phyloP scores from a whole-genome alignment of 2,797 vertebrate species.

The Hyperoplus immaculatus region DNA sequence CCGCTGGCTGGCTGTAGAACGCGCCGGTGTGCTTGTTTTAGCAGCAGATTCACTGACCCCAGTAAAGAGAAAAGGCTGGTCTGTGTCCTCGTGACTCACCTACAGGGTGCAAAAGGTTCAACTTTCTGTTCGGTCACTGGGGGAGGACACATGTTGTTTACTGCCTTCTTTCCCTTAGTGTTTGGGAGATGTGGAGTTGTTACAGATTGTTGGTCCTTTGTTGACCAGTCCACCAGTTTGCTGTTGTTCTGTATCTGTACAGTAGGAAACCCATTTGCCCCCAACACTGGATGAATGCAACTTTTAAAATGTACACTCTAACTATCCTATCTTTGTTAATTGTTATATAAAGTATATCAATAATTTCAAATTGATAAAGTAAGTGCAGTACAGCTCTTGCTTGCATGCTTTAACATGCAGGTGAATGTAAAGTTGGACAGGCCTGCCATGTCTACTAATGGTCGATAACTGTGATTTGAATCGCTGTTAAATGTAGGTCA shows the following conservation, averaged over 20 bases:
- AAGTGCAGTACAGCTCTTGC: not conserved
- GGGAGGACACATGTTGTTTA: constrained; percentile 21
- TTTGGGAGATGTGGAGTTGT: not conserved
- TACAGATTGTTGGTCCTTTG: not conserved
- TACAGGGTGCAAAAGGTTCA: constrained; percentile 27
- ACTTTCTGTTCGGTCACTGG: constrained; percentile 26
- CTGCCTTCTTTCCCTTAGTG: not conserved
- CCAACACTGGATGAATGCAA: no score
- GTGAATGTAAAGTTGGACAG: not conserved
- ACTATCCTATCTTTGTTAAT: not conserved
- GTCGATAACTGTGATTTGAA: not conserved
- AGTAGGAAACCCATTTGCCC: not conserved
- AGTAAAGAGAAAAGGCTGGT: constrained; percentile 33
- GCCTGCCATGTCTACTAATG: not conserved
- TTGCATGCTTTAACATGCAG: not conserved
- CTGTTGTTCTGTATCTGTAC: not conserved
- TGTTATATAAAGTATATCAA: not conserved
- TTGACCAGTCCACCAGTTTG: not conserved
- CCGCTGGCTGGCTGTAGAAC: constrained; percentile 30
- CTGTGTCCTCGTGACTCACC: constrained; percentile 40
- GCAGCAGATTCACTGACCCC: constrained; percentile 35
- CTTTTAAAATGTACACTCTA: no score
- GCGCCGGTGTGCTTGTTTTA: constrained; percentile 39
- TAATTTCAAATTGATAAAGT: not conserved
- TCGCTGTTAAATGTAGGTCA: not conserved